Conservation (phyloP, 2,888 invertebrate genomes). For the Bembecia ichneumoniformis region DNA sequence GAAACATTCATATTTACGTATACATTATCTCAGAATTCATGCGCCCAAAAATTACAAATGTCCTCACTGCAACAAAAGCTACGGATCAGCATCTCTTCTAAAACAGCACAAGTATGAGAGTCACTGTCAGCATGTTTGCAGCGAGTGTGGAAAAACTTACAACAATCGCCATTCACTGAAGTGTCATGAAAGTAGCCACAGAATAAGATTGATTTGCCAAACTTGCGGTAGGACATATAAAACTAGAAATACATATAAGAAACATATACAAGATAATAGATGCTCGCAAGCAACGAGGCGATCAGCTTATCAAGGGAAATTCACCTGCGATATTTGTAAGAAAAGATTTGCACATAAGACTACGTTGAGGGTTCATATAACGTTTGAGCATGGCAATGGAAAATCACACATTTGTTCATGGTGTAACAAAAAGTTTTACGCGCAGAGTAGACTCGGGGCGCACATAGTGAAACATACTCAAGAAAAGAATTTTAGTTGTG, state of each 20-base stretch:
- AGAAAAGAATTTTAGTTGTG: slow-evolving; percentile 46
- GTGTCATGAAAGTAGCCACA: slow-evolving; percentile 41
- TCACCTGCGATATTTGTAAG: slow-evolving; percentile 51
- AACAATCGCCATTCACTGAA: slow-evolving; percentile 33
- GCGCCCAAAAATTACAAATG: slow-evolving; percentile 38
- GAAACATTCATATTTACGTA: slow-evolving; percentile 28
- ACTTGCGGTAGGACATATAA: slow-evolving; percentile 51
- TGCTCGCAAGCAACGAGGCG: slow-evolving; percentile 38
- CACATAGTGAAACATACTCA: slow-evolving; percentile 55
- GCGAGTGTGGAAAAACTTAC: slow-evolving; percentile 44
- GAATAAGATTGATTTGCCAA: slow-evolving; percentile 35
- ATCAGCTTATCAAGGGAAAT: slow-evolving; percentile 36
- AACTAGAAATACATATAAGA: slow-evolving; percentile 39
- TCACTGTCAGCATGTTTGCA: slow-evolving; percentile 35
- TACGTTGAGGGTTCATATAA: slow-evolving; percentile 51
- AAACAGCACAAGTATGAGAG: slow-evolving; percentile 31
- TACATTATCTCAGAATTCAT: slow-evolving; percentile 41
- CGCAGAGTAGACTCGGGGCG: slow-evolving; percentile 47
- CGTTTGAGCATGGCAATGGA: slow-evolving; percentile 51
- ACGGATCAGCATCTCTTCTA: slow-evolving; percentile 27
- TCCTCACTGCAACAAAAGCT: slow-evolving; percentile 29
- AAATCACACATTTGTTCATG: slow-evolving; percentile 49
- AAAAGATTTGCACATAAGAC: slow-evolving; percentile 56
- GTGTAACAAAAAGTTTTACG: slow-evolving; percentile 55
- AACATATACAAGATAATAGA: slow-evolving; percentile 40